Evolutionary conservation across 92 coral and sea anemone genomes (phyloP).

Genomic region (Micromussa lordhowensis): DNA sequence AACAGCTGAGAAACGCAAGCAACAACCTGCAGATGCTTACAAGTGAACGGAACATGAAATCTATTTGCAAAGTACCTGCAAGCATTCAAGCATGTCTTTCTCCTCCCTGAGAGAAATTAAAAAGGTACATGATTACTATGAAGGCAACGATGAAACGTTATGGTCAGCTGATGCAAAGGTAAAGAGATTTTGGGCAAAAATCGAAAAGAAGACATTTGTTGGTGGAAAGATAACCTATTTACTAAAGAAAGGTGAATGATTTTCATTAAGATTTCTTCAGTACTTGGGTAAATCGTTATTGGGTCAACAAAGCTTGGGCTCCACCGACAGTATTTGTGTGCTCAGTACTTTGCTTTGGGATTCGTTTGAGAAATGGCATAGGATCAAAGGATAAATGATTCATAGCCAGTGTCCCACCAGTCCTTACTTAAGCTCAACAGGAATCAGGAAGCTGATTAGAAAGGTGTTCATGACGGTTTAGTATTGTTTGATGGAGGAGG

Average conservation of each 20-base stretch:
- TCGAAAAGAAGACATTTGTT: too few species aligned
- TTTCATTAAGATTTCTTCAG: too few species aligned
- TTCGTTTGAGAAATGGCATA: background rate
- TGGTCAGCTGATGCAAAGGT: background rate
- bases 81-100: background rate
- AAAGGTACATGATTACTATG: background rate
- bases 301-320: too few species aligned
- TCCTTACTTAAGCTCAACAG: background rate
- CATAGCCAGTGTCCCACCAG: background rate
- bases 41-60: background rate
- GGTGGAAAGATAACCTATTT: too few species aligned
- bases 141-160: background rate
- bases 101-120: background rate
- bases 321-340: background rate
- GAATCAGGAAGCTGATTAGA: background rate
- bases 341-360: background rate
- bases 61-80: background rate
- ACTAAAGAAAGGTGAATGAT: too few species aligned
- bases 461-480: too few species aligned
- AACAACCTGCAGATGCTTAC: background rate
- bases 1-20: background rate
- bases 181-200: background rate
- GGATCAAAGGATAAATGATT: background rate
- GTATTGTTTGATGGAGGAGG: background rate
- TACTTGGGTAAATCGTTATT: too few species aligned